These are phyloP conservation scores for Anniella stebbinsi DNA, from an alignment of 2,797 vertebrate genomes.

Conservation along the genomic window DNA sequence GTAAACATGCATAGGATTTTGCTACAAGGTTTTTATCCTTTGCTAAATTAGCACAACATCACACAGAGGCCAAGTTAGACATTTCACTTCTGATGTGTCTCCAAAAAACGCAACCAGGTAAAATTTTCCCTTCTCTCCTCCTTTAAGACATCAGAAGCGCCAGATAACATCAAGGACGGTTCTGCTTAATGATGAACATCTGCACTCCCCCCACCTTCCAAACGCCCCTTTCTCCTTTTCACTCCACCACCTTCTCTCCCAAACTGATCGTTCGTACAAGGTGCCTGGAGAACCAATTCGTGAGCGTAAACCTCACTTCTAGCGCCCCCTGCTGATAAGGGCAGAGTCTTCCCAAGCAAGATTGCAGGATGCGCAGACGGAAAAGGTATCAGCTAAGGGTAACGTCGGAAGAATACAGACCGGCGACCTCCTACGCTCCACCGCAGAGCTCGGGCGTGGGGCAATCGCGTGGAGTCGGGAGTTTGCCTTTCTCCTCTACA, in stretches of 20 bases:
- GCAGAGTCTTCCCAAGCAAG: conserved; percentile 47
- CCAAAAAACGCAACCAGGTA: neutral
- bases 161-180: neutral
- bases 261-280: neutral
- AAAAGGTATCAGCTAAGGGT: neutral
- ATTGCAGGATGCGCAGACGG: neutral
- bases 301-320: conserved; percentile 40
- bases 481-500: neutral
- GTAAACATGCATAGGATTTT: neutral
- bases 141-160: neutral
- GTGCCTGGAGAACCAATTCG: neutral
- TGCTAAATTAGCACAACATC: neutral
- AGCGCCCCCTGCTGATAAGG: conserved; percentile 66
- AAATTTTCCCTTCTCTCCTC: neutral
- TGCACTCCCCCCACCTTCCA: neutral
- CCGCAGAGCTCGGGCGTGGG: neutral
- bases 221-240: neutral
- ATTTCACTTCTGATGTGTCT: neutral
- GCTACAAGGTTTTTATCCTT: neutral
- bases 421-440: neutral
- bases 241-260: neutral
- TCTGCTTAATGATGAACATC: neutral
- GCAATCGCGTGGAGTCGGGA: neutral
- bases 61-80: neutral
- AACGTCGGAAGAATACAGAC: neutral